phyloP scores from a whole-genome alignment of 1,140 invertebrate genomes.

The Hormaphis cornu region DNA sequence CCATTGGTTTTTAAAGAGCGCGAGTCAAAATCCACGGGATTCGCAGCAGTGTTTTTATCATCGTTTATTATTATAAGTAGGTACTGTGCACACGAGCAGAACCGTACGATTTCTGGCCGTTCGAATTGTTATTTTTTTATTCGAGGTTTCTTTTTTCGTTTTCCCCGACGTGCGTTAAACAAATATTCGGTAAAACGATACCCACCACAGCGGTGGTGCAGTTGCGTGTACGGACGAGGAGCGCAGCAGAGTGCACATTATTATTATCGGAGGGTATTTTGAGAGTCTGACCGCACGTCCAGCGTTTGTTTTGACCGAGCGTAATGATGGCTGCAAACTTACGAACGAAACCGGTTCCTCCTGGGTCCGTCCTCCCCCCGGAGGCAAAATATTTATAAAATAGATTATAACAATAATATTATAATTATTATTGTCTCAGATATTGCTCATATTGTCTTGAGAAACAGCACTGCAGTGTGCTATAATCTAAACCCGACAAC shows the following conservation, averaged over 20 bases:
- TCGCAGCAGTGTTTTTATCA: too few relatives aligned
- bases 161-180: background rate
- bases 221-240: too few relatives aligned
- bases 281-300: background rate
- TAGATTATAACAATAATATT: constrained; percentile 7
- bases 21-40: too few relatives aligned
- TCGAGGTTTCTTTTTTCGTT: background rate
- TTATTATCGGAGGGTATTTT: background rate
- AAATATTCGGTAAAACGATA: constrained; percentile 7
- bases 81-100: too few relatives aligned
- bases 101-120: too few relatives aligned
- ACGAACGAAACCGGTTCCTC: background rate
- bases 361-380: background rate
- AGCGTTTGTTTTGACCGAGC: constrained; percentile 14
- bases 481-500: background rate
- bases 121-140: background rate
- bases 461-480: background rate
- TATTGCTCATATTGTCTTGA: constrained; percentile 17
- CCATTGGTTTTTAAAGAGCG: too few relatives aligned
- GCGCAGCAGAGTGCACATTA: too few relatives aligned
- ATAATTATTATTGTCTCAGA: background rate
- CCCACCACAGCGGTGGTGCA: background rate
- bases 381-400: background rate
- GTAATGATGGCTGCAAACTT: constrained; percentile 9
- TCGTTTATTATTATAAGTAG: too few relatives aligned